Conservation (phyloP, 2,888 invertebrate genomes). For the Coenonympha arcania region DNA sequence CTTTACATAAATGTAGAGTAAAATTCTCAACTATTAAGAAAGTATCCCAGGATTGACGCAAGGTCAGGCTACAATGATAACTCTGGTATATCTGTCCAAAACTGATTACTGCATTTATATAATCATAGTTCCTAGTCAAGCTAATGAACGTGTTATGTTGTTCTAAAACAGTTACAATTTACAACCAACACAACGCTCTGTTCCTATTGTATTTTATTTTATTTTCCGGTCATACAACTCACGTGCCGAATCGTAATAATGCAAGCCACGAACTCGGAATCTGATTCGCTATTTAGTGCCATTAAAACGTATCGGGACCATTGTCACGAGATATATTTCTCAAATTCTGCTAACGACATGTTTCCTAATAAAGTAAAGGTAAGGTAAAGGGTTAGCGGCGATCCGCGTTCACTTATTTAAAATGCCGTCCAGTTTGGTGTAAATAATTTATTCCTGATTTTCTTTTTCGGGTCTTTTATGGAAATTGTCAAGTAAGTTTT, state of each 20-base stretch:
- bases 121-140: no score
- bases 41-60: no score
- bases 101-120: no score
- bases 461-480: no score
- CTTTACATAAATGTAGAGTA: no score
- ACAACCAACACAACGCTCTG: neutral
- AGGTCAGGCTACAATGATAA: no score
- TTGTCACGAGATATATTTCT: conserved; percentile 27
- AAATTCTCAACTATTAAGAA: no score
- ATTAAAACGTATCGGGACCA: conserved; percentile 24
- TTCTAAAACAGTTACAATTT: neutral
- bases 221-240: neutral
- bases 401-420: no score
- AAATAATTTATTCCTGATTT: no score
- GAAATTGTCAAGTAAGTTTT: no score
- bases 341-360: conserved; percentile 10
- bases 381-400: conserved; percentile 9
- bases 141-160: neutral
- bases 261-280: conserved; percentile 22
- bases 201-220: neutral
- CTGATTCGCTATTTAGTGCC: conserved; percentile 22
- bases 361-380: conserved; percentile 16
- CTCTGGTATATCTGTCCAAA: no score
- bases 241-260: conserved; percentile 11
- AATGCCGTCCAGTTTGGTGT: no score